A percentile compares a stretch with the other conserved stretches of the same genome.
These are phyloP conservation scores for Thunnus albacares DNA, from an alignment of 2,797 vertebrate species.

Conservation along the genomic window DNA sequence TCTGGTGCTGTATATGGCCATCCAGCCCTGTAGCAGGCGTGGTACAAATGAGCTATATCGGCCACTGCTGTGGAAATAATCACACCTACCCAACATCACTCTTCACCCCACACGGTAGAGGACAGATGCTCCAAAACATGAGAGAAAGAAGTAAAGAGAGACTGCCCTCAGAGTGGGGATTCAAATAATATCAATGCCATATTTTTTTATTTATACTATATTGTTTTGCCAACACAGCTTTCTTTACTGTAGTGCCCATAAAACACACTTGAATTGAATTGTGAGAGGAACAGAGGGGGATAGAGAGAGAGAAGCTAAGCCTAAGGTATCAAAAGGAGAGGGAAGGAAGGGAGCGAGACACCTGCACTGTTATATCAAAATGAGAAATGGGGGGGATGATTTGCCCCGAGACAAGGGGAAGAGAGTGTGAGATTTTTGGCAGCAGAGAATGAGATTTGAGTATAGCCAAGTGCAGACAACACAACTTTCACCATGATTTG, in stretches of 20 bases:
- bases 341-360: not conserved
- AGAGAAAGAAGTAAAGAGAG: slow-evolving; percentile 24
- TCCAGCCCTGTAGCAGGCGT: slow-evolving; percentile 33
- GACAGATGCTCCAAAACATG: slow-evolving; percentile 43
- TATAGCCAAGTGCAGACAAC: not conserved
- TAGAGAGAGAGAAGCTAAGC: not conserved
- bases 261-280: slow-evolving; percentile 46
- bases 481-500: not conserved
- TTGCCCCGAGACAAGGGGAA: not conserved
- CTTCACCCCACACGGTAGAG: slow-evolving; percentile 12
- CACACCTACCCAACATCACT: slow-evolving; percentile 43
- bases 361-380: slow-evolving; percentile 13
- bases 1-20: slow-evolving; percentile 29
- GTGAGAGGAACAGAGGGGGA: slow-evolving; percentile 19
- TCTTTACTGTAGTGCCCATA: slow-evolving; percentile 23
- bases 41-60: slow-evolving; percentile 60
- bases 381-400: not conserved
- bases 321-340: too few species aligned
- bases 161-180: not conserved
- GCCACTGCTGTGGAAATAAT: slow-evolving; percentile 55
- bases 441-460: not conserved
- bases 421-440: not conserved
- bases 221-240: slow-evolving; percentile 38
- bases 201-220: slow-evolving; percentile 38
- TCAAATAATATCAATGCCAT: slow-evolving; percentile 21